Base-by-base conservation (phyloP, 2,113 vertebrate genomes). In the Balaeniceps rex region DNA sequence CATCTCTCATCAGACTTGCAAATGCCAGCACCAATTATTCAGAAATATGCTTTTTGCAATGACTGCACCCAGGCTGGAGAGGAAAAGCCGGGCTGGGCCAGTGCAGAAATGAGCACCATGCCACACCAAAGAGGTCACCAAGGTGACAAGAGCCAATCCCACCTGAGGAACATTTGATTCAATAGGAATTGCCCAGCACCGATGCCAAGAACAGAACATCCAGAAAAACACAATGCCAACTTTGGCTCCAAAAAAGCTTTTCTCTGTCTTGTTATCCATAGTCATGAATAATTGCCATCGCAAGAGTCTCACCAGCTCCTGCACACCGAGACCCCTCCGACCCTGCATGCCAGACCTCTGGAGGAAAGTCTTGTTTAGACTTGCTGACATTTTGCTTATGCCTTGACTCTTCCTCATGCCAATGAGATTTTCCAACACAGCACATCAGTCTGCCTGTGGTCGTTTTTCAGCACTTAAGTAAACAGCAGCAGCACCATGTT, bases 221-320 rank as follows among this genome's bases (percentile, higher is more conserved):
- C 0, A 1, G 44, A 54, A 28, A 57, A 72, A 54, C 28, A 81
- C 0, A 1, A 17, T 1, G 23, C 34, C 72, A 57, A 4, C 23
- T 78, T 40, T 12, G 12, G 28, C 28, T 93, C 49, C 6, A 75
- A 14, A 58, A 44, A 38, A 18, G 6, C 8, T 63, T 91, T 61
- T 58, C 40, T 6, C 1, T 64, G 7, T 70, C 24, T 24, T 28
- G 4, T 52, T 42, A 28, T 8, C 25, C 24, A 12, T 4, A 60
- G n/a, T 4, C 47, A 19, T 0, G 0, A 34, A 24, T 12, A 55
- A 66, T 2, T 18, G 8, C 6, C 57, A 34, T 4, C 0, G 0
- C 38, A 52, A 31, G 60, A 46, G 54, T 12, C 24, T 44, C 61
- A 21, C 28, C 3, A 0, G 40, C 51, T 60, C 49, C 64, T 46